Base-by-base conservation (phyloP, 2,888 invertebrate species). In the Xestia rhomboidea region DNA sequence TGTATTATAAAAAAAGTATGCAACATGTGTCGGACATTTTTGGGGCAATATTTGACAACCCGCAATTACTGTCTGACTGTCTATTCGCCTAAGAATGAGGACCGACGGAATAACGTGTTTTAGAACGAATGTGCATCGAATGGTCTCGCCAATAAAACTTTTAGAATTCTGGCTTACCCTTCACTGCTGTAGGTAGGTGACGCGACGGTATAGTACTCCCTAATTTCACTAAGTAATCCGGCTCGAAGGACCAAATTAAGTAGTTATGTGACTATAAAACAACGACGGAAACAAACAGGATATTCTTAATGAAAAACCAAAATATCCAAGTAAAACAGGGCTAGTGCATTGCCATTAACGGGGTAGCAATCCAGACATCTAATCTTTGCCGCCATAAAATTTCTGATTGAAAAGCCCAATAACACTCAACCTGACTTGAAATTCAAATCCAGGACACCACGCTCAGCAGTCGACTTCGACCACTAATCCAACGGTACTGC, bases 1-100 rank as follows among this genome's bases (percentile, higher is more conserved):
- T n/a, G 27, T 30, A 30, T 44, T 30, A 30, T 30, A 38, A 27
- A 49, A 27, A 49, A 27, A 57, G 2, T 60, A 34, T 66, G 41
- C 21, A 2, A 18, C 76, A 34, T 76, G 6, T 51, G 49, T 66
- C 34, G 5, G 57, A 81, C 49, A 60, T 49, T 75, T 75, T 49
- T 30, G 49, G 64, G 49, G 49, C 66, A 60, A 0, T 66, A 41
- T 81, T 66, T 49, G 76, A 66, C 76, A 79, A 66, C 49, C 30
- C 44, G 8, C 24, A 81, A 79, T 82, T 76, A 79, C 38, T 49
- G 73, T 72, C 38, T 18, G 46, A 21, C 13, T 27, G 41, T 57
- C 34, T 66, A 44, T 54, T 49, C 15, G n/a, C 38, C 27, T 30
- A 15, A 27, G 1, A 80, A 62, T 21, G 24, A 51, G 51, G n/a